phyloP scores from a whole-genome alignment of 37 sponge, comb jelly and placozoan genomes.

The Oscarella lobularis region DNA sequence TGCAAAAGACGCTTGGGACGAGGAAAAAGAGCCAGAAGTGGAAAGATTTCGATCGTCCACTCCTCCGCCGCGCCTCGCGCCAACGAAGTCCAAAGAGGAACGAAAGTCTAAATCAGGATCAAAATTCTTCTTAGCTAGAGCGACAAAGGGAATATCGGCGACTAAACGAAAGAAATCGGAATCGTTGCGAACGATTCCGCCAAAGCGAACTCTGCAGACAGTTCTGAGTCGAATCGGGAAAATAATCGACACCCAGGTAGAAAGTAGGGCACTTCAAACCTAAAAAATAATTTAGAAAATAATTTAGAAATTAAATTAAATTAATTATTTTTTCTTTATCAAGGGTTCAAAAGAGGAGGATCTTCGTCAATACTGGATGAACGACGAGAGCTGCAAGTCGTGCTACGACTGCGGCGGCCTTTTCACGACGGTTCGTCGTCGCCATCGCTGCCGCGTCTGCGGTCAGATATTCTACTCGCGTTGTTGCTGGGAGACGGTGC shows the following conservation, averaged over 20 bases:
- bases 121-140: too few species aligned
- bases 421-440: constrained; percentile 54
- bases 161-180: background rate
- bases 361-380: constrained; percentile 87
- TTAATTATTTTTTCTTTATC: background rate
- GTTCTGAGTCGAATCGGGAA: background rate
- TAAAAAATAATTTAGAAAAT: background rate
- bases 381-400: constrained; percentile 73
- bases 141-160: background rate
- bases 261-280: background rate
- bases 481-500: constrained; percentile 66
- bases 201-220: background rate
- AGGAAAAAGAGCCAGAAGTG: background rate
- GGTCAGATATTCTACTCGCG: constrained; percentile 83
- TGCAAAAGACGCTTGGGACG: background rate
- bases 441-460: constrained; percentile 89
- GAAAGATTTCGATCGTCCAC: background rate
- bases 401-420: constrained; percentile 64
- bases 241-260: background rate
- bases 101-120: background rate
- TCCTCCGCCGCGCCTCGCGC: background rate
- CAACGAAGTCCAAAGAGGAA: background rate
- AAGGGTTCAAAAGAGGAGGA: background rate
- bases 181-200: background rate
- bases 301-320: background rate